Percentiles rank a stretch among this genome's conserved stretches.
Evolutionary conservation across 2,888 invertebrate species (phyloP).

Genomic region (Tuberolachnus salignus): DNA sequence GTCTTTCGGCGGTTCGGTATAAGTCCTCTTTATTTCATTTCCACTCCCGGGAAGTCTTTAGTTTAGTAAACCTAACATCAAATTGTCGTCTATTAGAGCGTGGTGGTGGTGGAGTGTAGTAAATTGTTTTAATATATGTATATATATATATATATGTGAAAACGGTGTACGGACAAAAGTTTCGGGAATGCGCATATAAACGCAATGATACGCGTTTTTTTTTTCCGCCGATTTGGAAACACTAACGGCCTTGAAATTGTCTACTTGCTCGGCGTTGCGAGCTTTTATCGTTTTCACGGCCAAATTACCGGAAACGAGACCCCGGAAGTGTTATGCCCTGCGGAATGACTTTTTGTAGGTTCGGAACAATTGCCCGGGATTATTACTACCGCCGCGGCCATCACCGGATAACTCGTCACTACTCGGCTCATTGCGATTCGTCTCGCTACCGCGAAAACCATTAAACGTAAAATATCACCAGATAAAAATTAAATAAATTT

Average conservation of each 20-base stretch:
- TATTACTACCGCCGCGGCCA: not conserved
- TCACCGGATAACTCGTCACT: slow-evolving; percentile 24
- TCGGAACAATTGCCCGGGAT: not conserved
- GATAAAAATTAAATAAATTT: slow-evolving; percentile 11
- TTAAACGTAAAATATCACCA: not conserved
- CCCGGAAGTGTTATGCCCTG: slow-evolving; percentile 15
- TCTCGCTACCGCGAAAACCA: not conserved
- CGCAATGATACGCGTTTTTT: not conserved
- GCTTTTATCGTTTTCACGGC: slow-evolving; percentile 35
- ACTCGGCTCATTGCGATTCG: not conserved
- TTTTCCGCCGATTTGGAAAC: slow-evolving; percentile 22
- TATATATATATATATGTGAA: not conserved
- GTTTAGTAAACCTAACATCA: too few species aligned
- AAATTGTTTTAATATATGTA: not conserved
- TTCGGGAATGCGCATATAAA: not conserved
- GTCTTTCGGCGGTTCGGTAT: too few species aligned
- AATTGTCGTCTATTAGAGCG: too few species aligned
- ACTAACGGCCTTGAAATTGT: slow-evolving; percentile 26
- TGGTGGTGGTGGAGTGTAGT: too few species aligned
- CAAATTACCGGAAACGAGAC: slow-evolving; percentile 49
- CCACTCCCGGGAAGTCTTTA: too few species aligned
- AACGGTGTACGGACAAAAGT: not conserved
- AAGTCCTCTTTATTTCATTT: too few species aligned
- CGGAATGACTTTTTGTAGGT: not conserved
- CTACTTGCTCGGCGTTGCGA: not conserved